These are phyloP conservation scores for Sebastes kiyomatsui DNA, from an alignment of 2,797 vertebrate genomes.

Conservation along the genomic window DNA sequence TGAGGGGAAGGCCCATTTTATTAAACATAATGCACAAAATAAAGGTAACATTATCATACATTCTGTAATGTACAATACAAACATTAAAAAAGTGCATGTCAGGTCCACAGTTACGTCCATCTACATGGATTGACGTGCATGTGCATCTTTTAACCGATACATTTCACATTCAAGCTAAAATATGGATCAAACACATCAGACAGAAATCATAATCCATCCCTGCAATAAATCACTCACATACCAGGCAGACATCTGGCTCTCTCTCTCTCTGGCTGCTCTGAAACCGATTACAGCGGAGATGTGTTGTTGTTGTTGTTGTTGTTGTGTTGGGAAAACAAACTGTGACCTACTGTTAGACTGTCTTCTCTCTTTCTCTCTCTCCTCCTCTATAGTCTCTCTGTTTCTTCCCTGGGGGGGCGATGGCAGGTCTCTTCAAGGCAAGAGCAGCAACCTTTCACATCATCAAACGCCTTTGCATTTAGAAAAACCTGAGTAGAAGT, in stretches of 20 bases:
- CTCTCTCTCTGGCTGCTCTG: constrained; percentile 55
- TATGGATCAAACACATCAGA: neutral
- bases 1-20: neutral
- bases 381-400: constrained; percentile 71
- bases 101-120: neutral
- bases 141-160: constrained; percentile 13
- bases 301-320: neutral
- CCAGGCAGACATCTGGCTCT: constrained; percentile 66
- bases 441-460: constrained; percentile 77
- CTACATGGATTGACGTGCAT: constrained; percentile 39
- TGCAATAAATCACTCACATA: constrained; percentile 25
- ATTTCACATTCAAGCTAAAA: neutral
- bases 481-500: constrained; percentile 30
- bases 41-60: neutral
- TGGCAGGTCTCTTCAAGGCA: constrained; percentile 82
- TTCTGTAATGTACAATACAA: neutral
- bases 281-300: constrained; percentile 29
- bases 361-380: constrained; percentile 56
- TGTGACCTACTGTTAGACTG: constrained; percentile 54
- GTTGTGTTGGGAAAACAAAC: constrained; percentile 41
- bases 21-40: neutral
- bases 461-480: constrained; percentile 37
- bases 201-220: constrained; percentile 7
- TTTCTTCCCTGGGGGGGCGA: constrained; percentile 80
- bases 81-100: constrained; percentile 24